These are phyloP conservation scores for Tamandua tetradactyla DNA, from an alignment of 2,797 vertebrate species.

Conservation along the genomic window DNA sequence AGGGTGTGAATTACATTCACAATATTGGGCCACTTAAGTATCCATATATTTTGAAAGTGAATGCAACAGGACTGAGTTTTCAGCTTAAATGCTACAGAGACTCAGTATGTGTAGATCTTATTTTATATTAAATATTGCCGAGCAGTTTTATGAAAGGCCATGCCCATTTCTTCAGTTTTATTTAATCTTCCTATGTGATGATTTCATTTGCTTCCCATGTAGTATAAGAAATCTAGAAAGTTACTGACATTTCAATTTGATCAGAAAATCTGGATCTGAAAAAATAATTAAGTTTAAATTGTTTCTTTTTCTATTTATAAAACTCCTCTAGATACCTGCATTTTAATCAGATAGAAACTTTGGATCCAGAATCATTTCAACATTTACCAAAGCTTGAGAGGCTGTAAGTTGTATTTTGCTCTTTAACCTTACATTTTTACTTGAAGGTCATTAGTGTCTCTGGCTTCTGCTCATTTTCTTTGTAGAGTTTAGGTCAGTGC, in stretches of 20 bases:
- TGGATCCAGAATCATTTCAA: conserved; percentile 96
- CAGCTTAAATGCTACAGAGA: no score
- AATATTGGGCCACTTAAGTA: no score
- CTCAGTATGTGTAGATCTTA: not conserved
- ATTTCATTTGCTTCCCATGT: rapidly evolving
- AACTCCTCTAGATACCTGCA: conserved; percentile 93
- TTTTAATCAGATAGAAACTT: conserved; percentile 98
- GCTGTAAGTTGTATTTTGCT: conserved; percentile 90
- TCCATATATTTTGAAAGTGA: not conserved
- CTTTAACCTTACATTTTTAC: not conserved
- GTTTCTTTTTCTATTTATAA: conserved; percentile 50
- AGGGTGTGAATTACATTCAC: no score
- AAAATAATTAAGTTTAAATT: conserved; percentile 17
- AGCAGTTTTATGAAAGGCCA: rapidly evolving
- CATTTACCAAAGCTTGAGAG: conserved; percentile 97
- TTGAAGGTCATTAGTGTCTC: not conserved
- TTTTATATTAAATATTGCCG: rapidly evolving
- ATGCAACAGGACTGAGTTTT: no score
- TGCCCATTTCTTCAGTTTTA: rapidly evolving
- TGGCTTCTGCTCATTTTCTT: not conserved
- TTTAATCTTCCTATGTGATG: not conserved
- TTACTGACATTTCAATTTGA: rapidly evolving
- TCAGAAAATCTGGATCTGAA: not conserved
- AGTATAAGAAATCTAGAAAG: not conserved
- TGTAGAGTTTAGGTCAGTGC: no score